Percentiles rank a stretch among this genome's conserved stretches.
Conservation (phyloP, 2,113 vertebrate species). For the Hippolais icterina region DNA sequence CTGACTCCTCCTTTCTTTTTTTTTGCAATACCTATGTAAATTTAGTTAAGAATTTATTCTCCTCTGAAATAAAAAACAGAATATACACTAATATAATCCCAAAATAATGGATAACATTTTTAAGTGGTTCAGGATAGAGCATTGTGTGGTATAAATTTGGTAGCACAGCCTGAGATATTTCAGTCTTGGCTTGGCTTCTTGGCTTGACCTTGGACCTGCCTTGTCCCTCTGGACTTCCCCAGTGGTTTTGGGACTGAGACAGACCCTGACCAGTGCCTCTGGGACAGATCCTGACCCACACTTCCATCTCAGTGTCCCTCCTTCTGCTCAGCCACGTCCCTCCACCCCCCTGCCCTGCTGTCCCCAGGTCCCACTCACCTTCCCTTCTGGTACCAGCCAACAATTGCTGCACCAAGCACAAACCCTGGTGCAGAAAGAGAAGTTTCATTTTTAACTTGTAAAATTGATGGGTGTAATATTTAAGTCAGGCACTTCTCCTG, state of each 20-base stretch:
- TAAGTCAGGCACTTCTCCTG: not conserved
- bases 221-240: not conserved
- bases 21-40: not conserved
- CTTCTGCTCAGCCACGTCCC: not conserved
- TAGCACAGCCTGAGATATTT: not conserved
- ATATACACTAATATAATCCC: not conserved
- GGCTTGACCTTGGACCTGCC: not conserved
- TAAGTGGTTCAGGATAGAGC: not conserved
- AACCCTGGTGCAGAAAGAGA: not conserved
- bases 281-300: not conserved
- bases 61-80: not conserved
- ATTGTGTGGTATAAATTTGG: not conserved
- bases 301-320: not conserved
- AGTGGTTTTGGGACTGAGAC: not conserved
- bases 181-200: not conserved
- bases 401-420: not conserved
- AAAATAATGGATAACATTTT: not conserved
- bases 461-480: not conserved
- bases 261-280: not conserved
- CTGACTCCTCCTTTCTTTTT: not conserved
- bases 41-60: not conserved
- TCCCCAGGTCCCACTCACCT: not conserved
- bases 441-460: not conserved
- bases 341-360: not conserved
- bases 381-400: not conserved